phyloP scores from a whole-genome alignment of 1,140 invertebrate species.

The Cheumatopsyche charites region DNA sequence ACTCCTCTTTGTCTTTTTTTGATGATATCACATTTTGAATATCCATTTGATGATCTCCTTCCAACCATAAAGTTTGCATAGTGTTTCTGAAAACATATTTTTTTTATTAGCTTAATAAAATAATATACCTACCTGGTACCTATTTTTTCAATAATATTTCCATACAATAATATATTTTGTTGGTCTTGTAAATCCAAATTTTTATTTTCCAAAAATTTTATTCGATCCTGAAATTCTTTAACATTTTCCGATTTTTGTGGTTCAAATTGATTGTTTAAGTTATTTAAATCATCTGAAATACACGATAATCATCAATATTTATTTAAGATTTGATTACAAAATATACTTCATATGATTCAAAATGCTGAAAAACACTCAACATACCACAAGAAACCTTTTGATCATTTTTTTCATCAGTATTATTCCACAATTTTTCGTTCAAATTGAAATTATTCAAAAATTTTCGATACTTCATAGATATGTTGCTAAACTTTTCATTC shows the following conservation, averaged over 20 bases:
- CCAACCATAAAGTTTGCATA: constrained; percentile 27
- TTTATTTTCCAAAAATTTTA: constrained; percentile 33
- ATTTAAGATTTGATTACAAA: too few species aligned
- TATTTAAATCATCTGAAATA: constrained; percentile 33
- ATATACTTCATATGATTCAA: too few species aligned
- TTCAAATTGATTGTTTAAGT: constrained; percentile 22
- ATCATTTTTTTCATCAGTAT: background rate
- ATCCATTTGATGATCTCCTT: constrained; percentile 36
- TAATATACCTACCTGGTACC: background rate
- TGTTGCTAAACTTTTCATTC: constrained; percentile 53
- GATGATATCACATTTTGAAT: constrained; percentile 50
- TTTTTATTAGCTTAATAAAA: constrained; percentile 16
- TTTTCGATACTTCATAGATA: constrained; percentile 53
- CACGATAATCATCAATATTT: too few species aligned
- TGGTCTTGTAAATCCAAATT: constrained; percentile 42
- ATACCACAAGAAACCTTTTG: too few species aligned
- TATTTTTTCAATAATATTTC: constrained; percentile 3
- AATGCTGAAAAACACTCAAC: too few species aligned
- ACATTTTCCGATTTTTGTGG: constrained; percentile 10
- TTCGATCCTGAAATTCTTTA: constrained; percentile 9
- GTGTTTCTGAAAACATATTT: constrained; percentile 34
- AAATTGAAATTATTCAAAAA: constrained; percentile 47
- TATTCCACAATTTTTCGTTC: constrained; percentile 20
- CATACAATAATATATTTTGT: constrained; percentile 41
- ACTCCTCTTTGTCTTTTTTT: constrained; percentile 48